Evolutionary conservation across 2,113 vertebrate species (phyloP).

Genomic region (Oenanthe oenanthe): DNA sequence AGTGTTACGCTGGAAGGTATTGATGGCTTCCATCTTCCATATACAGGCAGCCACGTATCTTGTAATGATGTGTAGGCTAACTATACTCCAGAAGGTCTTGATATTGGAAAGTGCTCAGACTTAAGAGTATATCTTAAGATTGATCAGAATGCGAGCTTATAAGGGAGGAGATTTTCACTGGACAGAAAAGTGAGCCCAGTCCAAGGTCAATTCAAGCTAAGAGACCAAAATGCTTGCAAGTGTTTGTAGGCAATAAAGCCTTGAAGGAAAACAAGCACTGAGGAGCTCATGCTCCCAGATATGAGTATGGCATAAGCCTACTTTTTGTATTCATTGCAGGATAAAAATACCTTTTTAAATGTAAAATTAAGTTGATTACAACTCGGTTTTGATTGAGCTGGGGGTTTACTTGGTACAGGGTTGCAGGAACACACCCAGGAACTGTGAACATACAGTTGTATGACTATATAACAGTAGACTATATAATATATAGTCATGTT

Average conservation of each 20-base stretch:
- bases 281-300: background rate
- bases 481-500: background rate
- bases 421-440: background rate
- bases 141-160: background rate
- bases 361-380: background rate
- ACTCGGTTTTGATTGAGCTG: background rate
- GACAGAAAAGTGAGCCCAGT: background rate
- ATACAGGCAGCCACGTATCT: background rate
- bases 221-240: background rate
- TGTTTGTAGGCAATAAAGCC: background rate
- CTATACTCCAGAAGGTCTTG: background rate
- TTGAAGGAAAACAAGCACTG: background rate
- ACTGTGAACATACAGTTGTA: background rate
- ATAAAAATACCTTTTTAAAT: background rate
- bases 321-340: background rate
- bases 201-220: background rate
- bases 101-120: background rate
- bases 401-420: rapidly evolving
- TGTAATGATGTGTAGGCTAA: background rate
- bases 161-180: background rate
- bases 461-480: background rate
- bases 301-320: background rate
- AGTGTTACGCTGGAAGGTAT: background rate
- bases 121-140: background rate
- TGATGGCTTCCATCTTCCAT: background rate